Conservation (phyloP, 2,888 invertebrate species). For the Rhagonycha fulva region DNA sequence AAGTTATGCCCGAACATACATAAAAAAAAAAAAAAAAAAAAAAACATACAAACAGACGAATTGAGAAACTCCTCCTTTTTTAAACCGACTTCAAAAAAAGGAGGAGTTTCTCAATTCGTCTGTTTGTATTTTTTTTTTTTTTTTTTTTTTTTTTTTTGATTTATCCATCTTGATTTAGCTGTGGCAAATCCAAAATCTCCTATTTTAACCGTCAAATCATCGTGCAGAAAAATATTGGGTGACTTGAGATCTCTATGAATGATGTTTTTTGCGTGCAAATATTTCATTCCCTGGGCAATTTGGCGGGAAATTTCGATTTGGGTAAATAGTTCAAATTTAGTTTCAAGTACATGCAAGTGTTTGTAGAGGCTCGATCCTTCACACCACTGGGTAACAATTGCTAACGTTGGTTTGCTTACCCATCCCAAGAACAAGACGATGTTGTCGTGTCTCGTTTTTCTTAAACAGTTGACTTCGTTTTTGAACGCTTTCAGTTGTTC, state of each 20-base stretch:
- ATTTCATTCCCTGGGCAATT: conserved; percentile 99
- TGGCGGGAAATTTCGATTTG: conserved; percentile 96
- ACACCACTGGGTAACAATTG: conserved; percentile 99
- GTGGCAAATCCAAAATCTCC: conserved; percentile 98
- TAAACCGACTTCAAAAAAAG: too few species aligned
- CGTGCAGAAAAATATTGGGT: conserved; percentile 98
- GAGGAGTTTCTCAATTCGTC: too few species aligned
- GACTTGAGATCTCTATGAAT: conserved; percentile 98
- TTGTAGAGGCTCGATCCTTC: conserved; percentile 97
- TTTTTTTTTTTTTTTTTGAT: too few species aligned
- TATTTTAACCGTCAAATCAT: conserved; percentile 98
- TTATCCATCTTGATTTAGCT: conserved; percentile 95
- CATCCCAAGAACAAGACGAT: conserved; percentile 99
- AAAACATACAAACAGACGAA: too few species aligned
- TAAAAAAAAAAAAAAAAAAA: too few species aligned
- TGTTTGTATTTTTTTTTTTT: too few species aligned
- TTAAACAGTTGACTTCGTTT: conserved; percentile 94
- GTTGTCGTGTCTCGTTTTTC: conserved; percentile 95
- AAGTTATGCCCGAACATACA: too few species aligned
- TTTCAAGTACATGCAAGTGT: conserved; percentile 95
- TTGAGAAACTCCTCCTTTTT: too few species aligned
- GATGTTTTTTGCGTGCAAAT: conserved; percentile 97
- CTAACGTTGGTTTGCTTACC: conserved; percentile 92
- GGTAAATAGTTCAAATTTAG: conserved; percentile 87
- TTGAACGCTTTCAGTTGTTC: conserved; percentile 98